Evolutionary conservation across 2,797 vertebrate genomes (phyloP), one percentile per base, ranked within the genome.

Genomic region (Pangasius sanitwongsei): DNA sequence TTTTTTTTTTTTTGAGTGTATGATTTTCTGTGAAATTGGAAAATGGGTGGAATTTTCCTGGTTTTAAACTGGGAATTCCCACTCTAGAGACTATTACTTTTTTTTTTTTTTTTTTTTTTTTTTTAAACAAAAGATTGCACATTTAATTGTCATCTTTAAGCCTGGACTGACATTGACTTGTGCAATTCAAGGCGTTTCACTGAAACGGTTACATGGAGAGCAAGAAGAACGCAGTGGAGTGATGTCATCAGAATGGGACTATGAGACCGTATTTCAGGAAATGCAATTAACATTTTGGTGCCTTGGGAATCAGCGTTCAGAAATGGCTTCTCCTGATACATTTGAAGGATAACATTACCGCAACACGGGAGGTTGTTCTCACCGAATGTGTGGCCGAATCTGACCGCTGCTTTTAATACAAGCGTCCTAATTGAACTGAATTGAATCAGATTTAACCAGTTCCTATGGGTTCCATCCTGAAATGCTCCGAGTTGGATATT

Each of bases 241-340:
- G 82, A 83, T 61, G 57, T 83, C 82, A 83, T 65, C 82, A 67
- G 83, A 25, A 55, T 25, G 83, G 65, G 83, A 53, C 44, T 8
- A 6, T 34, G 63, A 69, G 48, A 85, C 31, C 0, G 44, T 85
- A 37, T 85, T 85, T 85, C 67, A 55, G 83, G 83, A 85, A 85
- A 85, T 34, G 50, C 83, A 85, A 85, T 85, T 85, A 85, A 55
- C 18, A 2, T 70, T 34, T 4, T 55, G 65, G 11, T 70, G 83
- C 31, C 70, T 55, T 37, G 83, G 83, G 83, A 37, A 55, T 85
- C 83, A 2, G 25, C 2, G 37, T 55, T 85, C 83, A 25, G n/a
- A 70, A 85, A 50, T 1, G 7, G 18, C 48, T 34, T 53, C 48
- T 53, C 48, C 48, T 9, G 7, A 48, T 48, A 48, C 48, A 9